phyloP scores from a whole-genome alignment of 2,797 vertebrate species.

The Phaenicophaeus curvirostris region DNA sequence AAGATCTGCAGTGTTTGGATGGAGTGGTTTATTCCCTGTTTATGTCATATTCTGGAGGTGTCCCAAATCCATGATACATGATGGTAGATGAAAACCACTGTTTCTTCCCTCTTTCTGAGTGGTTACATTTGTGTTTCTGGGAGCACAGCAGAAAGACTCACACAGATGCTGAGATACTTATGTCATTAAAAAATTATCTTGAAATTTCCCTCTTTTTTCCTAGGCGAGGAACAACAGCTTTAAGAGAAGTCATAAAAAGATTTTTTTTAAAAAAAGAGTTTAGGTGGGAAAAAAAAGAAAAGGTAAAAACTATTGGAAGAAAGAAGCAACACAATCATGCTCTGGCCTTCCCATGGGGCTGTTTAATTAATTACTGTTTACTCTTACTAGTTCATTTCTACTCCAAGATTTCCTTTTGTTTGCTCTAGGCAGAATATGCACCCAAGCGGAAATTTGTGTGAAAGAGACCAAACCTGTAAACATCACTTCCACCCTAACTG shows the following conservation, averaged over 20 bases:
- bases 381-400: neutral
- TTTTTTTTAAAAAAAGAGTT: neutral
- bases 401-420: neutral
- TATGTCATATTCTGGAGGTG: constrained; percentile 16
- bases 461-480: constrained; percentile 32
- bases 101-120: neutral
- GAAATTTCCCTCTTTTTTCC: neutral
- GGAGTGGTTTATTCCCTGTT: constrained; percentile 8
- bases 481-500: neutral
- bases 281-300: neutral
- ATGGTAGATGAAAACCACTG: neutral
- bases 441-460: neutral
- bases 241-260: neutral
- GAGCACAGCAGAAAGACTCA: neutral
- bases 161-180: neutral
- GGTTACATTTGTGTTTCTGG: neutral
- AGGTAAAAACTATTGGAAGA: neutral
- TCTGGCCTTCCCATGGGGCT: neutral
- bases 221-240: neutral
- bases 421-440: neutral
- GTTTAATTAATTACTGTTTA: neutral
- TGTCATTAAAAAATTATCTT: neutral
- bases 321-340: neutral
- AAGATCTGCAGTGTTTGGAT: neutral
- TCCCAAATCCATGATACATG: constrained; percentile 1